Base-by-base conservation (phyloP, 2,797 vertebrate genomes). In the Hippocampus kuda region DNA sequence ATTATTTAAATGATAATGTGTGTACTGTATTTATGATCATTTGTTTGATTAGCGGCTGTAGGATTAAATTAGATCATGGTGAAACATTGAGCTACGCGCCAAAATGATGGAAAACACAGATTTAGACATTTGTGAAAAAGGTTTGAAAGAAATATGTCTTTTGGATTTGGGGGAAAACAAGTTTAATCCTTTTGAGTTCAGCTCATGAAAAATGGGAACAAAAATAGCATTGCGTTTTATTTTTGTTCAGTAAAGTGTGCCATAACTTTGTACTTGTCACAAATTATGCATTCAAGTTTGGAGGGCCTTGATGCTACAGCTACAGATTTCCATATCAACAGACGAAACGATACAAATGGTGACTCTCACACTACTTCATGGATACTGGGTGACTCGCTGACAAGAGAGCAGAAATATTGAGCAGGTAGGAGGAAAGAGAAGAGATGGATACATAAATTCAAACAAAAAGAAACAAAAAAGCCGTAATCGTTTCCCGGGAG, bases 351-450 rank as follows among this genome's bases (percentile, higher is more conserved):
- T 64, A 78, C 42, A 68, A 66, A 71, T 70, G 64, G 72, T 74
- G 69, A 77, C 77, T 83, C 88, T 89, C 88, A 90, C 87, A 0
- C 78, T 86, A 81, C 70, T 71, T 82, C 79, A 65, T 76, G 80
- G 73, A 59, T 75, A 85, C 71, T 72, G 77, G 75, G 54, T 66
- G 75, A 70, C 69, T 83, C 80, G 79, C 86, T 88, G 81, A 87
- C 76, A 84, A 76, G 83, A 73, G 18, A 46, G 66, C 49, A 78
- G 72, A 79, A 75, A 81, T 65, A 82, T 34, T 70, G 72, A 83
- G 62, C 66, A 67, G 65, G 61, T 54, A 53, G 68, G 75, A 78
- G 20, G 76, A 71, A 65, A 65, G n/a, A 48, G 10, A 27, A 46
- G n/a, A 46, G 15, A 44, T 16, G 66, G 44, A 53, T 65, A 57